Base-by-base conservation (phyloP, 2,888 invertebrate species). In the Podotricha telesiphe region DNA sequence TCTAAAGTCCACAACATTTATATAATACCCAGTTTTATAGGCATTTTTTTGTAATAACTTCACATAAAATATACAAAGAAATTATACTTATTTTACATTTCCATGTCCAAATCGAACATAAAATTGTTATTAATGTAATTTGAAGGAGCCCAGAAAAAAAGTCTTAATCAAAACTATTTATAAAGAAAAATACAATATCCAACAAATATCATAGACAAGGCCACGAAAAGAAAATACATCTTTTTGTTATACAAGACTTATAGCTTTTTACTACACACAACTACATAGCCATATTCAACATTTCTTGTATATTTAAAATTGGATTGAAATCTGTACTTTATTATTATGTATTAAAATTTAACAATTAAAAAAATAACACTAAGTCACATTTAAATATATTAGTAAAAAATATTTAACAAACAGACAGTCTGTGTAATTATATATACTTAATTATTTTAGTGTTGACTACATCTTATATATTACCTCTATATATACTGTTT, bases 331-430 rank as follows among this genome's bases (percentile, higher is more conserved):
- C 34, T 53, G 53, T 34, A 53, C 28, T n/a, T 22, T n/a, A n/a
- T n/a, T n/a, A n/a, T n/a, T 53, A 53, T 13, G n/a, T 8, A 53
- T 28, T 8, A n/a, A 53, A 51, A 34, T n/a, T 28, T 58, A 42
- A 20, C 10, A 19, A 58, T 17, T 42, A 5, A 42, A 42, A 58
- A 37, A 42, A 20, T 15, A 20, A 6, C 20, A 58, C 42, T 42
- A 42, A 58, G 20, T 58, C 58, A 58, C 58, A 55, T 37, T 55
- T 34, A 45, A 45, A 59, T 59, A 59, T 45, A 59, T 42, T 22
- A 59, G 17, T 45, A 59, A 59, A 59, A 59, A 45, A 59, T 59
- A 59, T 45, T 45, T 2, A 59, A 59, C 42, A 45, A 59, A 59
- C 45, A 20, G 40, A 58, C 58, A 45, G 17, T 45, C 22, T 45